Conservation (phyloP, 2,113 vertebrate genomes). For the Syngnathus scovelli region DNA sequence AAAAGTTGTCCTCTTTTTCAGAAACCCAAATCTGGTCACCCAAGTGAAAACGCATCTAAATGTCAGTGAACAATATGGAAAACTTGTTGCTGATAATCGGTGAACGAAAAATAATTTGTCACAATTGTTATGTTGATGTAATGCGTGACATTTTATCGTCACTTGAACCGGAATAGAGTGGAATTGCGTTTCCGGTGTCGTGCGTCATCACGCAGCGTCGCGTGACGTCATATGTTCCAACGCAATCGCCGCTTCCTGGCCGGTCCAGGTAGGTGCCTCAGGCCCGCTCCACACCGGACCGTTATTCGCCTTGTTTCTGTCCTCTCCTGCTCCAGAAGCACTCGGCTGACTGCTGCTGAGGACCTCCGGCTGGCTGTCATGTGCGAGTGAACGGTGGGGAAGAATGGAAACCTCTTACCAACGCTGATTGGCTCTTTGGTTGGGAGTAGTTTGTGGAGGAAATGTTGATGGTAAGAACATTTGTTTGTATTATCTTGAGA, state of each 20-base stretch:
- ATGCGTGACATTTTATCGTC: background rate
- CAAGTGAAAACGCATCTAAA: too few species aligned
- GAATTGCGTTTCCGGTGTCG: background rate
- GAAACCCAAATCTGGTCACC: too few species aligned
- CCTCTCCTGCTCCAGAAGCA: background rate
- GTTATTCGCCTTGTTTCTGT: constrained; percentile 24
- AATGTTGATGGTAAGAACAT: background rate
- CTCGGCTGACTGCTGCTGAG: constrained; percentile 1
- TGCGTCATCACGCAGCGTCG: constrained; percentile 43
- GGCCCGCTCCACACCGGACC: constrained; percentile 42
- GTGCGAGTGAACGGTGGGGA: constrained; percentile 20
- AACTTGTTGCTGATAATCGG: too few species aligned
- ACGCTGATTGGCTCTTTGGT: background rate
- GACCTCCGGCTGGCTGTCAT: constrained; percentile 19
- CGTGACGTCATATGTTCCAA: constrained; percentile 72
- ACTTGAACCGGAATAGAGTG: background rate
- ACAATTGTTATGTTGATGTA: background rate
- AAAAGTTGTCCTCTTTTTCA: too few species aligned
- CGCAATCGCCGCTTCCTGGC: constrained; percentile 54
- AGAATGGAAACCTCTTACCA: background rate
- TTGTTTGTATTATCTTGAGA: background rate
- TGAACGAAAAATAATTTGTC: background rate
- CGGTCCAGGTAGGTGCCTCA: constrained; percentile 33
- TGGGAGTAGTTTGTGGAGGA: background rate
- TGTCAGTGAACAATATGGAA: too few species aligned